Evolutionary conservation across 2,888 invertebrate species (phyloP).

Genomic region (Hemistola chrysoprasaria): DNA sequence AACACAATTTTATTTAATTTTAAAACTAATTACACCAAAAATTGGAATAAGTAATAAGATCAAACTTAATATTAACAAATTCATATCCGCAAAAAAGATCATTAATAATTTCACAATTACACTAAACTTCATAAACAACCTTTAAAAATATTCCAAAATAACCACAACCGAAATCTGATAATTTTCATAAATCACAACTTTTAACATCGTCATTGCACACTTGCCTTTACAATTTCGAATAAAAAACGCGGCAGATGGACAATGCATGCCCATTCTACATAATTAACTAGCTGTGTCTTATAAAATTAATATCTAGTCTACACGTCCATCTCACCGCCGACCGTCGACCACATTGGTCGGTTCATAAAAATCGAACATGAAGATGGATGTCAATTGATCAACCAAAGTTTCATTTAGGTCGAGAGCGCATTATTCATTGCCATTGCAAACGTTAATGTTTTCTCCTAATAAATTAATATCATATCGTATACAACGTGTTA

Average conservation of each 20-base stretch:
- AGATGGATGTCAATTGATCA: no score
- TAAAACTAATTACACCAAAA: no score
- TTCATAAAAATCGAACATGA: no score
- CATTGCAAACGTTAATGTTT: no score
- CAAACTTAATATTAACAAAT: constrained; percentile 15
- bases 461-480: no score
- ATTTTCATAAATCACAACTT: constrained; percentile 41
- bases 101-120: constrained; percentile 23
- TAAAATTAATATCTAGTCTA: constrained; percentile 39
- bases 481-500: no score
- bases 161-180: constrained; percentile 52
- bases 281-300: constrained; percentile 34
- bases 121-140: constrained; percentile 30
- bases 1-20: no score
- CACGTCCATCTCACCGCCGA: no score
- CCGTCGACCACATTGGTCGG: no score
- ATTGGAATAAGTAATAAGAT: neutral
- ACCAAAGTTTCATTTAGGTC: no score
- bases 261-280: no score
- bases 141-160: constrained; percentile 31
- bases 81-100: constrained; percentile 8
- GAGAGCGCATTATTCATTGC: no score
- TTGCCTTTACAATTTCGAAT: constrained; percentile 36
- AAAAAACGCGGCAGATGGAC: constrained; percentile 12
- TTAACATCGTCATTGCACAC: constrained; percentile 45